phyloP scores from a whole-genome alignment of 1,140 invertebrate genomes.

The Drosophila nikananu region DNA sequence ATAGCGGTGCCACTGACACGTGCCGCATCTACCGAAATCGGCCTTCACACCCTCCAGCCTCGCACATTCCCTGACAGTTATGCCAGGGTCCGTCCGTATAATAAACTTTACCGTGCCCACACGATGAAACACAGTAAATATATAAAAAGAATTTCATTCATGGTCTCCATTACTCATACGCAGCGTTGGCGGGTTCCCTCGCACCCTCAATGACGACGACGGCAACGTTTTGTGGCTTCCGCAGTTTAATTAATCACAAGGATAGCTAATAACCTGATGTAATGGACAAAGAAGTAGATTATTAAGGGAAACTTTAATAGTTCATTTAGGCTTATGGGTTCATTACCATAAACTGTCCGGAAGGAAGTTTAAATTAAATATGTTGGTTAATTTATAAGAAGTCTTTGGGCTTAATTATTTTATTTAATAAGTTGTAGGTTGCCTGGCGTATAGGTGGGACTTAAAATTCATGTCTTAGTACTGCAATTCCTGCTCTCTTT shows the following conservation, averaged over 20 bases:
- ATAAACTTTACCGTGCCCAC: conserved; percentile 47
- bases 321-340: conserved; percentile 29
- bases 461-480: neutral
- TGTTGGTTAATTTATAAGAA: neutral
- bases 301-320: conserved; percentile 28
- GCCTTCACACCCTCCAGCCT: neutral
- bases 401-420: neutral
- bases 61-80: conserved; percentile 33
- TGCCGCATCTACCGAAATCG: conserved; percentile 43
- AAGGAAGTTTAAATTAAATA: conserved; percentile 2
- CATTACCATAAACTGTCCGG: conserved; percentile 16
- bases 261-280: conserved; percentile 36
- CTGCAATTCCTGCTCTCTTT: neutral
- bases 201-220: conserved; percentile 40
- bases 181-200: conserved; percentile 35
- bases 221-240: conserved; percentile 55
- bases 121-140: conserved; percentile 13
- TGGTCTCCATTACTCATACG: conserved; percentile 76
- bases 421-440: neutral
- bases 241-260: conserved; percentile 72
- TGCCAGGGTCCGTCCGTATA: conserved; percentile 18
- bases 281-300: conserved; percentile 24
- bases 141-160: conserved; percentile 60
- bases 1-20: conserved; percentile 70
- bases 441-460: neutral